Evolutionary conservation across 2,113 vertebrate species (phyloP), one percentile per base, ranked within the genome.

Genomic region (Cygnus atratus): DNA sequence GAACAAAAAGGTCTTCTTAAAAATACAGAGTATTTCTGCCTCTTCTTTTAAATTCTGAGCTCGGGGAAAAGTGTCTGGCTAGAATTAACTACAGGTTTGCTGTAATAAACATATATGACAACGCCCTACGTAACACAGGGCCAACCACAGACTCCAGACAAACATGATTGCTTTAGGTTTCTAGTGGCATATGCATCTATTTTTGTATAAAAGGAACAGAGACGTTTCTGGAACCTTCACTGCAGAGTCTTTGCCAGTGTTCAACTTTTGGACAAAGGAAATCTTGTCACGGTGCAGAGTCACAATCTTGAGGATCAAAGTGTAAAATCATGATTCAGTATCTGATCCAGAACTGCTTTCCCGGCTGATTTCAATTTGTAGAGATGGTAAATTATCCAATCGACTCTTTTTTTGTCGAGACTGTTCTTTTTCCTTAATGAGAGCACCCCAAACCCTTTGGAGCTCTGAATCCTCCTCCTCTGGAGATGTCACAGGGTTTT

Each of bases 301-400:
- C 86, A 89, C 35, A 71, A 48, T 58, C 50, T 72, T 20, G 73
- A 95, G 78, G 85, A 79, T 58, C 19, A 26, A 26, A 22, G 84
- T n/a, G 85, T 81, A 41, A 58, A 65, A 97, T 99, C 98, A 99
- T 66, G 98, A 99, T 86, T 99, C 99, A 1, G 99, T 99, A 88
- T 99, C 99, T 5, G 99, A 99, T 50, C 98, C 98, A 28, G 99
- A 99, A 94, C 98, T 99, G 98, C 99, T 99, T 96, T 99, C 99
- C 44, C 98, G 98, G 98, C 99, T 99, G 97, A 99, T 99, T 98
- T 99, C 99, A 20, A 99, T 99, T 96, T 99, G 99, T 91, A 99
- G 98, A 3, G 99, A 99, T 2, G 99, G 99, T 89, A 99, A 98
- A 97, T 99, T 98, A 98, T 99, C 99, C 96, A 99, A 97, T 4